Evolutionary conservation across 2,113 vertebrate genomes (phyloP), one percentile per base, ranked within the genome.

Genomic region (Mungos mungo): DNA sequence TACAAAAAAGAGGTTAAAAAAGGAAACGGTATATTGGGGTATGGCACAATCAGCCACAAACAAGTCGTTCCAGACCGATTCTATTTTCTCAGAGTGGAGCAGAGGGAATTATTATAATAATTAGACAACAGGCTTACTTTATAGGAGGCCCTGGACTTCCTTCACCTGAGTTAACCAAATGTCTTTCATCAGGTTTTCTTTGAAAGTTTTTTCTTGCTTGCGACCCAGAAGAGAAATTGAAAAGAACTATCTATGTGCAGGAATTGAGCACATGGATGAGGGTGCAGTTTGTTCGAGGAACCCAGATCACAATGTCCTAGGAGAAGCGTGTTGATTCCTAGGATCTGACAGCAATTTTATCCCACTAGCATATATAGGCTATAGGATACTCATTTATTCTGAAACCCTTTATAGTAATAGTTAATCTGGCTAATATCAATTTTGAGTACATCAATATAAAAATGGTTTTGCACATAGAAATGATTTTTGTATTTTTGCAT

Each of bases 31-130:
- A 4, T 80, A 19, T 74, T 86, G n/a, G 57, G 2, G 10, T 27
- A 33, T 4, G 83, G 23, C 31, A 71, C 6, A 45, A 38, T 90
- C 88, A 91, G 60, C 90, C 45, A 91, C 74, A 89, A 84, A 82
- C 65, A 65, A 76, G 35, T 74, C 50, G 76, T 83, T 82, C 14
- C 60, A 97, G 35, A 85, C 10, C 71, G 18, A 86, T 82, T 57
- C 54, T 90, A 68, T 92, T 96, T 97, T 95, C 87, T 97, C 90
- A 87, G 60, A 95, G 38, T 85, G 27, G 45, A 97, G 60, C 50
- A 92, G 71, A 57, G 71, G 83, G 57, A 90, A 83, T 92, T 66
- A 87, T 83, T 87, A 81, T 79, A 90, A 88, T 92, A 60, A 90
- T 95, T 77, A 93, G 45, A 74, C 14, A 92, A 68, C 31, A 66